Base-by-base conservation (phyloP, 2,888 invertebrate species). In the Phalera bucephala region DNA sequence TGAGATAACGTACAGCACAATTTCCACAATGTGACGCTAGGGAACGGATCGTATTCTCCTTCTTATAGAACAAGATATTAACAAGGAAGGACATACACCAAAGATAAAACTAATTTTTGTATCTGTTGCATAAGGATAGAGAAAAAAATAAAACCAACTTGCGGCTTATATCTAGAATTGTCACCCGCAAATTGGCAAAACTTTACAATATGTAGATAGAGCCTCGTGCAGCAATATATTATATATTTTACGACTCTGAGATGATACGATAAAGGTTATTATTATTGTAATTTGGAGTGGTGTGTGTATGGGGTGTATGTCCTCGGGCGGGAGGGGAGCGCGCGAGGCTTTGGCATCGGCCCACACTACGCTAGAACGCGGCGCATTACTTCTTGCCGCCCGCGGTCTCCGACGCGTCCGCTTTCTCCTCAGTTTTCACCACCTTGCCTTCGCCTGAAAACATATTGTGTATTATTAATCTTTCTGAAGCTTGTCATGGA, bases 351-450 rank as follows among this genome's bases (percentile, higher is more conserved):
- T 10, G 33, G 19, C 2, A 4, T 1, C 14, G 26, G 11, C 10
- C 21, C 15, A 4, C 19, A 10, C 13, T 14, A 20, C 22, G 14
- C 14, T 26, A 11, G 33, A 11, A 10, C n/a, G 26, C 19, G 6
- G 22, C 32, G 33, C 33, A 47, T 62, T 82, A 84, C 71, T 86
- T 85, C 69, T 83, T 83, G 43, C 32, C 59, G 28, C 44, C 53
- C 17, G 60, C 50, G 42, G 61, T 72, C 39, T 85, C 88, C 10
- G 84, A 74, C 19, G 80, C 82, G 65, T 87, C 89, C 59, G 64
- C 66, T 49, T 89, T 89, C 51, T 90, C 90, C 41, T 90, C 90
- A 8, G 86, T 90, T 65, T 90, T 90, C 27, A 87, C 82, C 42
- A 90, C 82, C 45, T 90, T 90, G 26, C 87, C 88, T 29, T 90